Conservation (phyloP, 2,113 vertebrate species). For the Triplophysa siluroides region DNA sequence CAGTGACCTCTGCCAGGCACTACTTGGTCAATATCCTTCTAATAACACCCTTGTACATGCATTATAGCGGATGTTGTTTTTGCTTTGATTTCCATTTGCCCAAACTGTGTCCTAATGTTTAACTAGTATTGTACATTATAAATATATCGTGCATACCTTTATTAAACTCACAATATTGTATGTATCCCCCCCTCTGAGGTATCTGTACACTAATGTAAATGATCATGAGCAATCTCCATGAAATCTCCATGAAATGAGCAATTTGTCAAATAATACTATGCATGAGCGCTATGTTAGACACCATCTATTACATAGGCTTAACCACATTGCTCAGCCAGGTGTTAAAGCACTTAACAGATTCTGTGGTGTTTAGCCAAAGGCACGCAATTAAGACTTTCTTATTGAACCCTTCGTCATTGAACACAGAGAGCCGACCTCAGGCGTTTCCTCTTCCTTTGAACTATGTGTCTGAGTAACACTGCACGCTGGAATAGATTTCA, state of each 20-base stretch:
- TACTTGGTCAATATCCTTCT: slow-evolving; percentile 96
- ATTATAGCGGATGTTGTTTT: not conserved
- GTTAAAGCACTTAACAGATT: slow-evolving; percentile 17
- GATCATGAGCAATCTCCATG: not conserved
- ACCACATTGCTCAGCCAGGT: not conserved
- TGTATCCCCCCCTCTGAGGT: no score
- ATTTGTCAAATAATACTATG: not conserved
- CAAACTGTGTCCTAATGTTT: no score
- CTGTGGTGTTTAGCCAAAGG: not conserved
- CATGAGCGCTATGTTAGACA: not conserved
- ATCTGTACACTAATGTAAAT: not conserved
- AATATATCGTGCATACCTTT: not conserved
- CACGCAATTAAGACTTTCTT: not conserved
- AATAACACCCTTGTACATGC: not conserved
- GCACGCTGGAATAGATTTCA: slow-evolving; percentile 25
- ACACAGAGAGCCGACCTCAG: not conserved
- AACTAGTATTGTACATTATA: not conserved
- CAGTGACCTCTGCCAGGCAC: slow-evolving; percentile 92
- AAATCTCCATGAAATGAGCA: not conserved
- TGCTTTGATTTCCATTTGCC: not conserved
- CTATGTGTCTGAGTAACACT: not conserved
- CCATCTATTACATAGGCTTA: not conserved
- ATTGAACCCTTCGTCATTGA: not conserved
- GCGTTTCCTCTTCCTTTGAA: slow-evolving; percentile 25
- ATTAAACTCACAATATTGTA: no score